Base-by-base conservation (phyloP, 2,888 invertebrate species). In the Malthinus seriepunctatus region DNA sequence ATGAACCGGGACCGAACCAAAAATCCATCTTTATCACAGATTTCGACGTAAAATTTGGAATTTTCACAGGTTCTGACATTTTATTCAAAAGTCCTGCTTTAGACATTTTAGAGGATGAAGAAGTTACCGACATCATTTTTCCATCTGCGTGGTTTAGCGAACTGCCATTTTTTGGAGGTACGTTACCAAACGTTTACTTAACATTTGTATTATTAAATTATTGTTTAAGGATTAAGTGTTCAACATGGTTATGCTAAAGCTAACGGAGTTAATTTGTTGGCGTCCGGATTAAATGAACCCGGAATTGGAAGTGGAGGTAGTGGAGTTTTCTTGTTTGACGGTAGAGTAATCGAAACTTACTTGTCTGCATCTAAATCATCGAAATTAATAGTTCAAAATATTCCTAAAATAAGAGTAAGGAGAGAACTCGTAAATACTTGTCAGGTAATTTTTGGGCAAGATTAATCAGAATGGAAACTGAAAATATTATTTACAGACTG, bases 121-220 rank as follows among this genome's bases (percentile, higher is more conserved):
- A 47, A 6, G 67, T 82, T 3, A 85, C 82, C 8, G 86, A 90
- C 68, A 76, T 92, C 8, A 76, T 89, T 0, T 89, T 85, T 66
- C 82, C 90, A 0, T 85, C 88, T 0, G 88, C 89, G 77, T 95
- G 94, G 94, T 89, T 89, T 69, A 89, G 92, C 0, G 89, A 91
- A 71, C 73, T 91, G 56, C 95, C 95, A 0, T 91, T 88, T 72
- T 77, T 89, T 46, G 87, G 88, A 66, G 87, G 87, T 86, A 67
- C 73, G 57, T 52, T 12, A n/a, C n/a, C 12, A 10, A 3, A 38
- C 8, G n/a, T 38, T 9, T 38, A 10, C 10, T 10, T 38, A 6
- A 38, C 38, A 5, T 23, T 23, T 39, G 2, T 7, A 10, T 35
- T 15, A 5, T 3, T 5, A 35, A 10, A 34, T 8, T 38, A 1